Conservation (phyloP, 2,797 vertebrate genomes). For the Coluber constrictor region DNA sequence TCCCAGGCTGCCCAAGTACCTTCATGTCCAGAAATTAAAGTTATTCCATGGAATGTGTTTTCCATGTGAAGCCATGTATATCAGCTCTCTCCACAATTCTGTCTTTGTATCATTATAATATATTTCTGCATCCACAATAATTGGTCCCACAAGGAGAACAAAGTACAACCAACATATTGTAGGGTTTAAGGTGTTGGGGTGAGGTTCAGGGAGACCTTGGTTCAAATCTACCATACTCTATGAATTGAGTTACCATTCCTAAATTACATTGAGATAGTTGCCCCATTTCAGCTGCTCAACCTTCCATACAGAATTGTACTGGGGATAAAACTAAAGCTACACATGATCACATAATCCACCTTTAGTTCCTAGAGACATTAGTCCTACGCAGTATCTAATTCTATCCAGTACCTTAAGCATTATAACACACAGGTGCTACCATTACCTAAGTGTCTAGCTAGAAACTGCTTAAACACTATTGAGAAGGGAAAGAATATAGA, state of each 20-base stretch:
- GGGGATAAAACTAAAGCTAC: neutral
- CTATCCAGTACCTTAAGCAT: neutral
- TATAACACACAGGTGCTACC: neutral
- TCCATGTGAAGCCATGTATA: neutral
- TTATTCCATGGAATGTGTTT: neutral
- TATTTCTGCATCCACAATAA: neutral
- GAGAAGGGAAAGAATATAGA: neutral
- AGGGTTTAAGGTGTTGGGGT: neutral
- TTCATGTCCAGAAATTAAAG: neutral
- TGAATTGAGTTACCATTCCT: neutral
- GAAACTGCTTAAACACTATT: neutral
- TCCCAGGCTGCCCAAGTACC: neutral
- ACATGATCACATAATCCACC: neutral
- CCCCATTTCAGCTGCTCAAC: neutral
- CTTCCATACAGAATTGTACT: neutral
- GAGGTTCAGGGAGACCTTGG: neutral
- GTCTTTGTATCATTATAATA: neutral
- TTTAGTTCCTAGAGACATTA: neutral
- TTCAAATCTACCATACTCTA: neutral
- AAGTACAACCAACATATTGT: neutral
- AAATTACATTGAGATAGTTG: neutral
- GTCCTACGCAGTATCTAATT: neutral
- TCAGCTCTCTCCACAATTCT: neutral
- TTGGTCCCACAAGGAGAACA: neutral
- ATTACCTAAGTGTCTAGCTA: neutral